Base-by-base conservation (phyloP, 2,888 invertebrate genomes). In the Thecocarcelia acutangulata region DNA sequence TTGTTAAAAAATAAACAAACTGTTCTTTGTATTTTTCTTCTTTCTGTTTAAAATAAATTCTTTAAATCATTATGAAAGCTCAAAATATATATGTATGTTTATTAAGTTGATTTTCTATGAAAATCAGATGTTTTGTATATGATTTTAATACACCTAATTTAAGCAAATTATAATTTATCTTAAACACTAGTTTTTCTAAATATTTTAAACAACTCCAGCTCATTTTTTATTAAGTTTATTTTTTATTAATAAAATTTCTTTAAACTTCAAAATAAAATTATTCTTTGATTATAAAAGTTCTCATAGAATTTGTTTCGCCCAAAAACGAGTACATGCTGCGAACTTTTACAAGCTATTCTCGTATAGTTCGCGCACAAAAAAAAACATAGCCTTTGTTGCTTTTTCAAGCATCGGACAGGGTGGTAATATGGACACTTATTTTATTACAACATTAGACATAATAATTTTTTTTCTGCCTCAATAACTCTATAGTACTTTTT, bases 61-160 rank as follows among this genome's bases (percentile, higher is more conserved):
- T 37, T 59, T 48, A 63, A 77, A 37, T 63, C 12, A 66, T 28
- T 66, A 68, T 64, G 37, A 74, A 80, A 73, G 76, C 66, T 74
- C 76, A 78, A 66, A 63, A 83, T 8, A 33, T 33, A 24, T 24
- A 80, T 66, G 56, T 81, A 76, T 77, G 66, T 76, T 76, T 46
- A 44, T 52, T 75, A 9, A 44, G 59, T 78, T 83, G 85, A 84
- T 86, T 86, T 86, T 86, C 86, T 85, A 84, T 86, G 86, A 86
- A 86, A 86, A 85, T 86, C 84, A 84, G 66, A 42, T 56, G 48
- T 78, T 69, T 74, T 79, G 64, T 69, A 56, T 74, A 33, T 70
- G 48, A 74, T 74, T 73, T 72, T 76, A 73, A 73, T 69, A 66
- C 69, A 72, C 46, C 19, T 63, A 61, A n/a, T 70, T 58, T 56